Evolutionary conservation across 1,140 invertebrate species (phyloP).

Genomic region (Ericerus pela): DNA sequence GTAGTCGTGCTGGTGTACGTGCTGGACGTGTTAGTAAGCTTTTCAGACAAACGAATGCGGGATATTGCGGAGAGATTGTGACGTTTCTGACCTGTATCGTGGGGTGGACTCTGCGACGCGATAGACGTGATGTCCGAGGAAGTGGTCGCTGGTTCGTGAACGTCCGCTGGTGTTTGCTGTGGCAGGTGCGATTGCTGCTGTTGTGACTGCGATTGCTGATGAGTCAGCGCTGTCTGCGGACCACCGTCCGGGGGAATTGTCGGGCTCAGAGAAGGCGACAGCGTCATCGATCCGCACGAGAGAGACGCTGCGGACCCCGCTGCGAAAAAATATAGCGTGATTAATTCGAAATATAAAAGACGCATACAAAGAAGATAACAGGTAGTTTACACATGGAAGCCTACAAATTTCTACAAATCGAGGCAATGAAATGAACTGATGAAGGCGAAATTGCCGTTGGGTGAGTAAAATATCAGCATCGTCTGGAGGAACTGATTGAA

Average conservation of each 20-base stretch:
- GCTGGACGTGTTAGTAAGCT: background rate
- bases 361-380: too few relatives aligned
- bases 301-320: conserved; percentile 31
- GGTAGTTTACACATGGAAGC: too few relatives aligned
- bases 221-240: conserved; percentile 10
- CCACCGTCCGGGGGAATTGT: conserved; percentile 22
- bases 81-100: conserved; percentile 27
- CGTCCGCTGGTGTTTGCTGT: conserved; percentile 3
- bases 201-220: conserved; percentile 9
- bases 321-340: too few relatives aligned
- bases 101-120: conserved; percentile 14
- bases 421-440: too few relatives aligned
- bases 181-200: conserved; percentile 2
- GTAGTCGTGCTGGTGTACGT: background rate
- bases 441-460: too few relatives aligned
- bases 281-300: conserved; percentile 37
- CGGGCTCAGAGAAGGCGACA: conserved; percentile 27
- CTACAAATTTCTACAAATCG: too few relatives aligned
- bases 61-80: background rate
- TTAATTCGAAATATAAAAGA: too few relatives aligned
- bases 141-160: conserved; percentile 14
- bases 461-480: too few relatives aligned
- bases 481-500: too few relatives aligned
- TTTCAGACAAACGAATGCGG: background rate
- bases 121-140: conserved; percentile 19